Conservation (phyloP, 2,888 invertebrate genomes). For the Nebria brevicollis region DNA sequence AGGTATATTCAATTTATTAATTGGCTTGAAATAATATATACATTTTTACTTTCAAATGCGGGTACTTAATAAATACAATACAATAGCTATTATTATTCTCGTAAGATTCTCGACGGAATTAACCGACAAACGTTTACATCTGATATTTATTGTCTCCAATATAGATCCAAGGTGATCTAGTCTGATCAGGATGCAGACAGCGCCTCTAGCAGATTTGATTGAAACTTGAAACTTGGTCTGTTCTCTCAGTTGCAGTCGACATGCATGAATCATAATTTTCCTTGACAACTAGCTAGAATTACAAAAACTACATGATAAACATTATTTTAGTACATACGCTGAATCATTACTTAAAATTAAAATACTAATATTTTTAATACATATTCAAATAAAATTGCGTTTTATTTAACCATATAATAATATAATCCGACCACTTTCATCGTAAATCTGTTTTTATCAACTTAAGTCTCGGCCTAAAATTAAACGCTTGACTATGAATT, state of each 20-base stretch:
- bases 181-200: slow-evolving; percentile 17
- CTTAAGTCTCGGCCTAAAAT: no score
- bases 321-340: not conserved
- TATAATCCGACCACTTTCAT: no score
- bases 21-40: no score
- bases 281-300: not conserved
- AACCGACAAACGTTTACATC: not conserved
- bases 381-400: no score
- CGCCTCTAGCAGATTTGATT: not conserved
- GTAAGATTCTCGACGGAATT: not conserved
- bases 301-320: not conserved
- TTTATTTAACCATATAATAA: no score
- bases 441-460: no score
- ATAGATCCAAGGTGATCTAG: slow-evolving; percentile 16
- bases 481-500: no score
- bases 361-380: no score
- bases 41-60: not conserved
- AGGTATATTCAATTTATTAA: no score
- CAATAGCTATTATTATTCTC: not conserved
- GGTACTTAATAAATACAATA: not conserved
- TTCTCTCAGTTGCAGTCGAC: not conserved
- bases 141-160: slow-evolving; percentile 14
- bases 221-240: not conserved
- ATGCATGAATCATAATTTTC: not conserved
- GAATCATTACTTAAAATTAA: not conserved